Evolutionary conservation across 2,113 vertebrate genomes (phyloP).

Genomic region (Sinocyclocheilus anshuiensis): DNA sequence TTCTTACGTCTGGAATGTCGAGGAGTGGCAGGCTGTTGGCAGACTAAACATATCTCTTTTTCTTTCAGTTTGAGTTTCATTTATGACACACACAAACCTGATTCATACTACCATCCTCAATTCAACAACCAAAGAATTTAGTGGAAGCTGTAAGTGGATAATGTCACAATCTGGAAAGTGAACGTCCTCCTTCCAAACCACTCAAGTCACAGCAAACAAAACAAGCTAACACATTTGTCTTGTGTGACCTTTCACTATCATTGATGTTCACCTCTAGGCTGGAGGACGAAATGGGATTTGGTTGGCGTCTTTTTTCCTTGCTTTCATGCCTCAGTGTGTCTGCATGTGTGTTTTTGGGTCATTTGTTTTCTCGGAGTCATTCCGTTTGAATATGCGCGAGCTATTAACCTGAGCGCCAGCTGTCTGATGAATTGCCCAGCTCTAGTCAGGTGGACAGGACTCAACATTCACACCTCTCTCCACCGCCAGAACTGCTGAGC

Average conservation of each 20-base stretch:
- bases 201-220: constrained; percentile 36
- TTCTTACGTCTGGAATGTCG: constrained; percentile 18
- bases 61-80: neutral
- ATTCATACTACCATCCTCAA: neutral
- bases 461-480: constrained; percentile 19
- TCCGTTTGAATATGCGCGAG: constrained; percentile 49
- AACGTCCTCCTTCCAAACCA: neutral
- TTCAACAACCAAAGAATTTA: neutral
- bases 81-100: constrained; percentile 5
- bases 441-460: constrained; percentile 4
- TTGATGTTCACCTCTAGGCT: constrained; percentile 42
- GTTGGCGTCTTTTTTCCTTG: constrained; percentile 44
- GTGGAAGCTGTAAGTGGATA: neutral
- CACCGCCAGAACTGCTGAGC: neutral
- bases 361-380: constrained; percentile 62
- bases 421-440: constrained; percentile 46
- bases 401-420: constrained; percentile 43
- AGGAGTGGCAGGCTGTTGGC: constrained; percentile 38
- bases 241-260: constrained; percentile 44
- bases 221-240: constrained; percentile 55
- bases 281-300: constrained; percentile 27
- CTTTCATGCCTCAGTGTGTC: constrained; percentile 53
- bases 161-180: neutral
- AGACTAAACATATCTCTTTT: constrained; percentile 3
- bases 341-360: constrained; percentile 56